phyloP scores from a whole-genome alignment of 1,140 invertebrate species.

The Drosophila triauraria region DNA sequence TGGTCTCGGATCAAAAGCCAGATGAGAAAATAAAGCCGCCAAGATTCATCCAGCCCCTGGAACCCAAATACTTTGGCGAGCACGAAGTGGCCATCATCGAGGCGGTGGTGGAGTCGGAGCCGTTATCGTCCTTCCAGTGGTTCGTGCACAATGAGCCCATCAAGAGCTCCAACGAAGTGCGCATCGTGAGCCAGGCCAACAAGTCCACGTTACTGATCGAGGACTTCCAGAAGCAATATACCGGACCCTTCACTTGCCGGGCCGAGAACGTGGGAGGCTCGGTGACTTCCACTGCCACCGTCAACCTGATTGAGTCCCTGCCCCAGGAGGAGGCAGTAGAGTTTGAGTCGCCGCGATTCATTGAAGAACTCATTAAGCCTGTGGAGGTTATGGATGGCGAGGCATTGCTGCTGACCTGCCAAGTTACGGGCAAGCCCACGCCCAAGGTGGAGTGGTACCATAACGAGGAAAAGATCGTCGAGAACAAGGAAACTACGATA shows the following conservation, averaged over 20 bases:
- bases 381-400: conserved; percentile 97
- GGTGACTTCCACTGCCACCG: conserved; percentile 92
- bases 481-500: conserved; percentile 92
- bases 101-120: conserved; percentile 90
- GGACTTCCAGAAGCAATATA: conserved; percentile 89
- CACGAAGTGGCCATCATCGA: conserved; percentile 93
- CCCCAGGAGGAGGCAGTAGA: conserved; percentile 88
- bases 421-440: conserved; percentile 91
- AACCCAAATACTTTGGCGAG: conserved; percentile 89
- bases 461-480: conserved; percentile 89
- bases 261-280: conserved; percentile 95
- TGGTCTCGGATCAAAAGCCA: conserved; percentile 87
- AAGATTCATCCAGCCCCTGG: conserved; percentile 89
- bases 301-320: conserved; percentile 88
- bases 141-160: conserved; percentile 90
- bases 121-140: conserved; percentile 94
- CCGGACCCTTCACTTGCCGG: conserved; percentile 93
- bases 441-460: conserved; percentile 94
- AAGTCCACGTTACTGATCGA: conserved; percentile 92
- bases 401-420: conserved; percentile 91
- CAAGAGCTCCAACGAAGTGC: conserved; percentile 87
- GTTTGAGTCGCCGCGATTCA: conserved; percentile 91
- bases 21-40: conserved; percentile 89
- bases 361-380: conserved; percentile 88
- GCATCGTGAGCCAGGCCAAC: conserved; percentile 91